A percentile compares a stretch with the other conserved stretches of the same genome.
phyloP scores from a whole-genome alignment of 53 echinoderm and acorn worm species.

The Holothuria scabra region DNA sequence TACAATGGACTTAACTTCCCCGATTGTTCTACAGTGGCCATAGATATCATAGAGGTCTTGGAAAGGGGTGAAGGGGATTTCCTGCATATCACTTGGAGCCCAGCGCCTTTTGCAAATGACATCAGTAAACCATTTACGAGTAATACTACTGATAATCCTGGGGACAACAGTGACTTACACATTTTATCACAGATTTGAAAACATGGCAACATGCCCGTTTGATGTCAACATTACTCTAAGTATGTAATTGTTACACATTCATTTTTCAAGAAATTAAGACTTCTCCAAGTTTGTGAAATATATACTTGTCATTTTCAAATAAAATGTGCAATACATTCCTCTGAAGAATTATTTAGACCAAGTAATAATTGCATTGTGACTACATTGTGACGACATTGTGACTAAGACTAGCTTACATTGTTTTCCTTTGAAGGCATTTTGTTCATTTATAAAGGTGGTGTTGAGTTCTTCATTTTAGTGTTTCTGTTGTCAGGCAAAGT shows the following conservation, averaged over 20 bases:
- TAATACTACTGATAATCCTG: conserved; percentile 37
- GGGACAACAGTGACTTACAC: conserved; percentile 57
- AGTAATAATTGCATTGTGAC: too few relatives aligned
- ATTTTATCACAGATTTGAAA: conserved; percentile 60
- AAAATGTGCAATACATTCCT: too few relatives aligned
- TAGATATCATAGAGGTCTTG: conserved; percentile 5
- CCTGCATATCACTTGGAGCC: not conserved
- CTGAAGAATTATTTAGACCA: too few relatives aligned
- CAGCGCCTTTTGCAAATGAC: conserved; percentile 26
- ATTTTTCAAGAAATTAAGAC: too few relatives aligned
- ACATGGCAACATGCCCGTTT: conserved; percentile 59
- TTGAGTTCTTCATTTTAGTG: too few relatives aligned
- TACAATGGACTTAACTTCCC: conserved; percentile 39
- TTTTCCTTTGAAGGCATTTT: too few relatives aligned
- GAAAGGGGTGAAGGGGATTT: conserved; percentile 35
- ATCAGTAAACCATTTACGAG: not conserved
- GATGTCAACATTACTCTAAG: conserved; percentile 58
- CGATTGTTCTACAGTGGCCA: conserved; percentile 18
- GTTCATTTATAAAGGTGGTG: too few relatives aligned
- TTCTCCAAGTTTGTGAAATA: too few relatives aligned
- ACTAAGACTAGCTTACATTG: too few relatives aligned
- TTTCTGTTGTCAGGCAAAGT: too few relatives aligned
- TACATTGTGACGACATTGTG: too few relatives aligned
- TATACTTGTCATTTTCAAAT: too few relatives aligned
- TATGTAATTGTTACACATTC: conserved; percentile 20